A percentile compares a stretch with the other conserved stretches of the same genome.
These are phyloP conservation scores for Bujurquina vittata DNA, from an alignment of 2,113 vertebrate species.

Conservation along the genomic window DNA sequence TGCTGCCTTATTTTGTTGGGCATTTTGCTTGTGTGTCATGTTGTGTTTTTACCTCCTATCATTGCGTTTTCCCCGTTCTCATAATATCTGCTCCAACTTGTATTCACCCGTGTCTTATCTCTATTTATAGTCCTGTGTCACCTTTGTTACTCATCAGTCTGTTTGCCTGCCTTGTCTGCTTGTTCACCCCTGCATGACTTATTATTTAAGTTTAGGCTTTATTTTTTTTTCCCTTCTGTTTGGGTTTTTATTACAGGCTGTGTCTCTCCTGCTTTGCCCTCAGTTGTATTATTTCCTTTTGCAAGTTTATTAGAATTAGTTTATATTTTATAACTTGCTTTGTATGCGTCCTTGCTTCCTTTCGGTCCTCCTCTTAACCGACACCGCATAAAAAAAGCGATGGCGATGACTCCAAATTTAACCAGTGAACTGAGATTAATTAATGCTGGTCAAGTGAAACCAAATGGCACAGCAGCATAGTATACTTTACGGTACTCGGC, in stretches of 20 bases:
- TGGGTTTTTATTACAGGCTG: background rate
- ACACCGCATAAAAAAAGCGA: background rate
- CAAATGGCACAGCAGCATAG: background rate
- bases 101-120: no score
- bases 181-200: background rate
- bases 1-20: background rate
- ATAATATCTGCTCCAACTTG: no score
- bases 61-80: no score
- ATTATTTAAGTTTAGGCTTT: background rate
- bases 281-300: background rate
- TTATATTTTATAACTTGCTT: background rate
- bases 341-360: background rate
- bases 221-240: background rate
- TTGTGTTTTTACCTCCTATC: background rate
- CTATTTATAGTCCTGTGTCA: background rate
- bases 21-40: background rate
- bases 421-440: background rate
- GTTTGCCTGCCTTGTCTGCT: background rate
- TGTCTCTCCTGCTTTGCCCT: background rate
- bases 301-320: background rate
- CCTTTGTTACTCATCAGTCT: background rate
- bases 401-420: background rate
- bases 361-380: background rate
- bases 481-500: no score
- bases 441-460: background rate